Conservation (phyloP, 2,888 invertebrate species). For the Patella depressa region DNA sequence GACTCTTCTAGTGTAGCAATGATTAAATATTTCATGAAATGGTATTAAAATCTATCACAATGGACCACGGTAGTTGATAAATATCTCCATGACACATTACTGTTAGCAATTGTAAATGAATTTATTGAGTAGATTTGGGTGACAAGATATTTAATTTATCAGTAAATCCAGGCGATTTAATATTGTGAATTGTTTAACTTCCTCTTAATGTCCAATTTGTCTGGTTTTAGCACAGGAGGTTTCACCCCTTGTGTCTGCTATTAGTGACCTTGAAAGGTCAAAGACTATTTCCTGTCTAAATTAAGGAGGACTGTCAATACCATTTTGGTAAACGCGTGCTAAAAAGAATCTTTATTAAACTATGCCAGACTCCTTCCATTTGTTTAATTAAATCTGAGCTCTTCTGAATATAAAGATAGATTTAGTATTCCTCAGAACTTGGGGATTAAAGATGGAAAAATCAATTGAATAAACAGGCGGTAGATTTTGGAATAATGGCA, state of each 20-base stretch:
- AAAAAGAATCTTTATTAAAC: conserved; percentile 11
- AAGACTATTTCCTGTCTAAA: conserved; percentile 6
- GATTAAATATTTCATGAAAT: conserved; percentile 10
- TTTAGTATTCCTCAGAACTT: conserved; percentile 2
- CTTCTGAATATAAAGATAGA: conserved; percentile 9
- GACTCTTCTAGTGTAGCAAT: background rate
- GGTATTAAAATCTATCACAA: conserved; percentile 1
- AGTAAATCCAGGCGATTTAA: background rate
- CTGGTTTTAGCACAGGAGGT: background rate
- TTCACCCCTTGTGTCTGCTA: background rate
- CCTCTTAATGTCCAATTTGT: conserved; percentile 12
- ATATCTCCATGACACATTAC: too few relatives aligned
- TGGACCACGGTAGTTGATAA: background rate
- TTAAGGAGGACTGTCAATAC: conserved; percentile 1
- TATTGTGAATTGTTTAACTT: conserved; percentile 6
- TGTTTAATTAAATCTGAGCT: conserved; percentile 10
- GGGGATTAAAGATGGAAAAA: conserved; percentile 5
- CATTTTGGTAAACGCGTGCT: conserved; percentile 11
- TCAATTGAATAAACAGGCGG: conserved; percentile 1
- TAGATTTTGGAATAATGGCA: conserved; percentile 8
- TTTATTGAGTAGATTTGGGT: background rate
- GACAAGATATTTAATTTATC: background rate
- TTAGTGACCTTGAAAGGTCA: conserved; percentile 10
- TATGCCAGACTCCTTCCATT: conserved; percentile 7
- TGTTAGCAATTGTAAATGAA: too few relatives aligned